Base-by-base conservation (phyloP, 35 echinoderm and acorn worm genomes). In the Holothuria glaberrima region DNA sequence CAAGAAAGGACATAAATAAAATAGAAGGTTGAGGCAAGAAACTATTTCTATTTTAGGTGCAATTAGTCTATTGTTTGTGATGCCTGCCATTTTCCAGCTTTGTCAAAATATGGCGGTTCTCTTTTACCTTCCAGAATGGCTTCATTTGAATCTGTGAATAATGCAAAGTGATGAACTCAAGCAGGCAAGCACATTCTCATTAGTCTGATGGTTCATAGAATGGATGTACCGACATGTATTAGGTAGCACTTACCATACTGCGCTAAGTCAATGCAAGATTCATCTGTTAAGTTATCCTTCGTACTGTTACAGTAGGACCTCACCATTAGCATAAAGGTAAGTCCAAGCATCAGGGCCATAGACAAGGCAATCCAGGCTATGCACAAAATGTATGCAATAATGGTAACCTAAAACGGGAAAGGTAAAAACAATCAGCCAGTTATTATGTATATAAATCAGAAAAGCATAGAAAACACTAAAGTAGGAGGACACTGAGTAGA, bases 311-410 rank as follows among this genome's bases (percentile, higher is more conserved):
- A 87, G 64, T 69, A 87, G 18, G 85, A 87, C 50, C n/a, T 60
- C 41, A 71, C 85, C 85, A 87, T 87, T 67, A 87, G 85, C 85
- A 87, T 87, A 59, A 87, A 87, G 61, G 85, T 87, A 35, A 87
- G 85, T 35, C 61, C 61, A 5, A 87, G 32, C 60, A 71, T 71
- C 20, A 87, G 66, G 22, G 66, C 85, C 61, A 87, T 87, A 33
- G 85, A 87, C 20, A 71, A 35, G 33, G 66, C 85, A 28, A 87
- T 87, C 85, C 85, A 87, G 30, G 85, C 85, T 87, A 87, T 87
- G 85, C 85, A 87, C 30, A 87, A 69, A 6, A 87, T 5, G 85
- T 87, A 87, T 71, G 85, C 65, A 52, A 87, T 46, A 50, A 87
- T 87, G 61, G 66, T 87, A 25, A 87, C 85, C 85, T 87, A 29